Evolutionary conservation across 2,888 invertebrate genomes (phyloP), one percentile per base, ranked within the genome.

Genomic region (Philhelius pedissequus): DNA sequence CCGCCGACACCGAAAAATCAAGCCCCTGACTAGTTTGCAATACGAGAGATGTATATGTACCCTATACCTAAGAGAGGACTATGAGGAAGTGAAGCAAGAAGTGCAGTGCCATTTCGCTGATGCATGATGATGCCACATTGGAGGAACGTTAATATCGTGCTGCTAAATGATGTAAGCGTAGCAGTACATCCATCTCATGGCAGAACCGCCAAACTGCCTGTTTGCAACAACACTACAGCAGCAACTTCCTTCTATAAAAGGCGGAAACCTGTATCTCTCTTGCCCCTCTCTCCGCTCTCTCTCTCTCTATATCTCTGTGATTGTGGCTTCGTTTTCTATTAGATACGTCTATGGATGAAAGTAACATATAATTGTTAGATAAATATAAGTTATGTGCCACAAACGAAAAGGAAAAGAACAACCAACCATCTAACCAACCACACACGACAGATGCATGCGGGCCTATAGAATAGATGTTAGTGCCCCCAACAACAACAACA

Each of bases 101-200:
- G 79, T 79, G 83, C 83, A 84, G 79, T 84, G 83, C 83, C 83
- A 84, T 84, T 75, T 75, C 70, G 79, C 80, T 84, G 84, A 80
- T 80, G 84, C 84, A 84, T 84, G 84, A 80, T 84, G 84, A 84
- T 84, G 84, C 71, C 84, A 80, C 80, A 80, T 84, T 68, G 40
- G 15, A 62, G 75, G 40, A 84, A 80, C 80, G 75, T 84, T 84
- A 84, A 84, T 84, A 84, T 80, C 84, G 84, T 84, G 84, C 84
- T 84, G 84, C 84, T 84, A 84, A 84, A 84, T 84, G 84, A 84
- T 84, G 84, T 84, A 84, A 84, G 75, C 84, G 84, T 84, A 84
- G 84, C 80, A 84, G 75, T 84, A 71, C 80, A 80, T 84, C 68
- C 84, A 84, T 84, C 84, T 84, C 71, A 58, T 48, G 27, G 68